phyloP scores from a whole-genome alignment of 2,113 vertebrate species.

The Delphinapterus leucas region DNA sequence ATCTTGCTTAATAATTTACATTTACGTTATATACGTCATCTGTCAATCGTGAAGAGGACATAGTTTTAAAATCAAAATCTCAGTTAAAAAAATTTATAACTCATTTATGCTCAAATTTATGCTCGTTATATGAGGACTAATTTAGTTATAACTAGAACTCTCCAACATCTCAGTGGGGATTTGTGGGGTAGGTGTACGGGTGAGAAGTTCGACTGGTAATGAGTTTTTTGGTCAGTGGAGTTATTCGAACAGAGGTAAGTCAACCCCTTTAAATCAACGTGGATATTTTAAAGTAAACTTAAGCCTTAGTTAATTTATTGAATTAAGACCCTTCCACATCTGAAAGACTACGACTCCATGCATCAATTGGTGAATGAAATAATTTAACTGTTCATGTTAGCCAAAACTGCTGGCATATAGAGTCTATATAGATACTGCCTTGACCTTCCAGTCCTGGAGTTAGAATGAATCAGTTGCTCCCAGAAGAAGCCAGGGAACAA shows the following conservation, averaged over 20 bases:
- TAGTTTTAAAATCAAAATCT: slow-evolving; percentile 16
- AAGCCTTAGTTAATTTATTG: background rate
- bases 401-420: background rate
- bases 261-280: background rate
- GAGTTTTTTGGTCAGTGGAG: background rate
- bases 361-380: background rate
- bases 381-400: background rate
- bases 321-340: background rate
- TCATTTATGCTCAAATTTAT: background rate
- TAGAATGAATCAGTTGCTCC: background rate
- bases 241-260: background rate
- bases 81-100: background rate
- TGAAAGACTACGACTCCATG: background rate
- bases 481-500: background rate
- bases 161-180: background rate
- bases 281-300: background rate
- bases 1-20: background rate
- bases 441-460: background rate
- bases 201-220: background rate
- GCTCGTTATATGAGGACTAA: background rate
- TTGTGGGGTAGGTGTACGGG: background rate
- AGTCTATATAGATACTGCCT: background rate
- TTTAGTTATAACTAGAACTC: background rate
- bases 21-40: background rate
- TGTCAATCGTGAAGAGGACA: background rate